phyloP scores from a whole-genome alignment of 2,113 vertebrate genomes.

The Hiodon tergisus region DNA sequence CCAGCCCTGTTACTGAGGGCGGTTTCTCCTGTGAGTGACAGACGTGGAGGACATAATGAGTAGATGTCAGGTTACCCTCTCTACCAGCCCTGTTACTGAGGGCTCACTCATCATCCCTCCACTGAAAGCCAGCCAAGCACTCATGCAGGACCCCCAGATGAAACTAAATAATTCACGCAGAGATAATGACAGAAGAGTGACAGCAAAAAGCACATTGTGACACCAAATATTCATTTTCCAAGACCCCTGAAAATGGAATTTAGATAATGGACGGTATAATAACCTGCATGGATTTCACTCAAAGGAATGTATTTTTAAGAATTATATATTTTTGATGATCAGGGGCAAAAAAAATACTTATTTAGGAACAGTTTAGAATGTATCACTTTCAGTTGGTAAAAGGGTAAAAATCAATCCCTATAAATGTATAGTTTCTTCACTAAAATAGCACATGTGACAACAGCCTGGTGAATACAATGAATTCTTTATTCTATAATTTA shows the following conservation, averaged over 20 bases:
- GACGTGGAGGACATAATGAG: constrained; percentile 55
- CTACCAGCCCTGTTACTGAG: constrained; percentile 46
- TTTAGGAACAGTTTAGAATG: too few relatives aligned
- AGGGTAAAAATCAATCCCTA: too few relatives aligned
- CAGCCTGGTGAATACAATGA: too few relatives aligned
- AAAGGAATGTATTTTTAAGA: background rate
- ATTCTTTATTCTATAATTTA: too few relatives aligned
- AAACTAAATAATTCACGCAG: constrained; percentile 44
- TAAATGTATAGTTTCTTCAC: too few relatives aligned
- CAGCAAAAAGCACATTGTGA: constrained; percentile 16
- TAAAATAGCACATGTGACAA: too few relatives aligned
- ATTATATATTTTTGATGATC: too few relatives aligned
- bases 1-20: too few relatives aligned
- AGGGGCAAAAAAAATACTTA: too few relatives aligned
- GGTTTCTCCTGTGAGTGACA: constrained; percentile 49
- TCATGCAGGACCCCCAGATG: constrained; percentile 47
- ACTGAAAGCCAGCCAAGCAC: constrained; percentile 35
- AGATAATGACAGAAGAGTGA: constrained; percentile 46
- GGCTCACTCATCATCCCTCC: constrained; percentile 39
- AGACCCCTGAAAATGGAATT: background rate
- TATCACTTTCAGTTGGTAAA: too few relatives aligned
- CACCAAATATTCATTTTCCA: background rate
- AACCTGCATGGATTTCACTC: background rate
- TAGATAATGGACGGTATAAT: background rate
- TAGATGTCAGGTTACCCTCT: constrained; percentile 44